These are phyloP conservation scores for Stegodyphus mimosarum DNA, from an alignment of 1,140 invertebrate genomes.

Conservation along the genomic window DNA sequence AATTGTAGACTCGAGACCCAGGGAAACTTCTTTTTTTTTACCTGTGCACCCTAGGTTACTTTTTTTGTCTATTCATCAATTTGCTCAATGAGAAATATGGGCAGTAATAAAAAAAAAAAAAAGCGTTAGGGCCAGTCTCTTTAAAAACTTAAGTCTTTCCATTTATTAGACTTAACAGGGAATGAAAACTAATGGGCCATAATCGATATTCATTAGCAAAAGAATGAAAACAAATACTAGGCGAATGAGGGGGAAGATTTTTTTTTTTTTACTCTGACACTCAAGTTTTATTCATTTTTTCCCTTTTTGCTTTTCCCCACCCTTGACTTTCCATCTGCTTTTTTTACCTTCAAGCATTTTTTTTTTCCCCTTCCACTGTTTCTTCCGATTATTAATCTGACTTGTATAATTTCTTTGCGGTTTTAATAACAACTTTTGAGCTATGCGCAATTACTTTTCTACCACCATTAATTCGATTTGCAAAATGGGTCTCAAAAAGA, in stretches of 20 bases:
- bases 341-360: no score
- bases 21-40: slow-evolving; percentile 9
- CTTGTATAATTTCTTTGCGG: slow-evolving; percentile 27
- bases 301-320: not conserved
- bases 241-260: not conserved
- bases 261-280: slow-evolving; percentile 5
- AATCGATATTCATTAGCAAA: slow-evolving; percentile 57
- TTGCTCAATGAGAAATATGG: slow-evolving; percentile 49
- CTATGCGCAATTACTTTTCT: not conserved
- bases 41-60: not conserved
- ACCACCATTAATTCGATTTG: not conserved
- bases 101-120: slow-evolving; percentile 49
- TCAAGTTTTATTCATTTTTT: slow-evolving; percentile 22
- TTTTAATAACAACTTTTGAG: slow-evolving; percentile 46
- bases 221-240: slow-evolving; percentile 58
- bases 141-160: slow-evolving; percentile 56
- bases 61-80: slow-evolving; percentile 59
- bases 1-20: slow-evolving; percentile 24
- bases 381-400: slow-evolving; percentile 1
- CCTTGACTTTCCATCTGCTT: no score
- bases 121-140: slow-evolving; percentile 51
- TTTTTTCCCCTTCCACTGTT: not conserved
- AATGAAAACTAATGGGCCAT: slow-evolving; percentile 57
- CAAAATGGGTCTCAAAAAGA: not conserved
- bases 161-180: slow-evolving; percentile 55